Evolutionary conservation across 2,113 vertebrate species (phyloP).

Genomic region (Thalassoma bifasciatum): DNA sequence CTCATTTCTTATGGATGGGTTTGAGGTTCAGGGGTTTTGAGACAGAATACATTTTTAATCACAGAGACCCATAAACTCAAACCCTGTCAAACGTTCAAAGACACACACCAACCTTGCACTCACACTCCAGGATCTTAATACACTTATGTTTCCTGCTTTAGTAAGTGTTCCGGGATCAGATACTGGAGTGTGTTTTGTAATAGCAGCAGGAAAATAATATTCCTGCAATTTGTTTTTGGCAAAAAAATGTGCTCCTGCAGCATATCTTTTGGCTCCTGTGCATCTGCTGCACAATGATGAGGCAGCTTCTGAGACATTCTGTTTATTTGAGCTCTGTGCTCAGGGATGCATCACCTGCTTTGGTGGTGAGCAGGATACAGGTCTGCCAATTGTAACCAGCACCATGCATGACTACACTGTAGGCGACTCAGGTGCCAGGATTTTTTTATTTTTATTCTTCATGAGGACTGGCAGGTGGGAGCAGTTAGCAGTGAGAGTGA

Average conservation of each 20-base stretch:
- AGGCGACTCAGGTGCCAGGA: constrained; percentile 8
- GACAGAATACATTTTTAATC: too few species aligned
- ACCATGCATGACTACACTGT: constrained; percentile 25
- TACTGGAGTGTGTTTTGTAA: constrained; percentile 34
- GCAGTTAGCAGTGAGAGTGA: constrained; percentile 21
- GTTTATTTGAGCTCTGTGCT: constrained; percentile 25
- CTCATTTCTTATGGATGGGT: too few species aligned
- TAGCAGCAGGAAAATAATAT: constrained; percentile 35
- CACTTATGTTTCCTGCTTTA: neutral
- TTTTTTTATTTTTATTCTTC: neutral
- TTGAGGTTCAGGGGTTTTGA: too few species aligned
- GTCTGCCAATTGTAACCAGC: constrained; percentile 39
- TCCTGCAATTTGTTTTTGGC: constrained; percentile 31
- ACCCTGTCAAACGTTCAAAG: neutral
- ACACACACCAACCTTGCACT: neutral
- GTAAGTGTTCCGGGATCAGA: constrained; percentile 18
- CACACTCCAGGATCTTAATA: neutral
- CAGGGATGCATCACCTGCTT: constrained; percentile 10
- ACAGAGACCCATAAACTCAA: neutral
- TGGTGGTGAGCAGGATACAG: constrained; percentile 12
- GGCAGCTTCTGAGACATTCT: constrained; percentile 34
- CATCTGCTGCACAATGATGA: constrained; percentile 47
- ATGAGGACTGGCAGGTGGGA: constrained; percentile 23
- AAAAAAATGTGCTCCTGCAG: constrained; percentile 14
- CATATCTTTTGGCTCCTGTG: constrained; percentile 30